Evolutionary conservation across 2,888 invertebrate genomes (phyloP).

Genomic region (Tineola bisselliella): DNA sequence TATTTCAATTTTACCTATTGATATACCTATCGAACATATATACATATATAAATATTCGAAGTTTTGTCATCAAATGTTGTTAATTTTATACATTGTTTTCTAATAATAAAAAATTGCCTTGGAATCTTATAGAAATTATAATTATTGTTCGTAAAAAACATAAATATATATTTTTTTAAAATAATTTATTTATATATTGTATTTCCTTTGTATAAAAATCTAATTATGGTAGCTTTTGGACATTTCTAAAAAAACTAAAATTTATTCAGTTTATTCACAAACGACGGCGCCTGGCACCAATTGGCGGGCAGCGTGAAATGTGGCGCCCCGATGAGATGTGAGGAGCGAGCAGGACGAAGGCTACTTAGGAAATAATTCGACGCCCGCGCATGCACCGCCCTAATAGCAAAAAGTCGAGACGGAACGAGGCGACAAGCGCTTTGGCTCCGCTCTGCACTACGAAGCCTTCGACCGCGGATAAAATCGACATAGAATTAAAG

Average conservation of each 20-base stretch:
- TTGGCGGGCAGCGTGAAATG: slow-evolving; percentile 33
- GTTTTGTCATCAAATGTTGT: too few species aligned
- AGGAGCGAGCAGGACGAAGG: slow-evolving; percentile 12
- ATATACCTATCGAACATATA: too few species aligned
- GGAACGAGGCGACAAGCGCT: slow-evolving; percentile 60
- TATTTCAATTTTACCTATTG: too few species aligned
- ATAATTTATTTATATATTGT: not conserved
- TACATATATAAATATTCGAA: too few species aligned
- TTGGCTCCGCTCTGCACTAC: slow-evolving; percentile 48
- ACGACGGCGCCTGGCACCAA: not conserved
- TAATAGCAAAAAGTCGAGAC: slow-evolving; percentile 59
- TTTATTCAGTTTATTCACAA: not conserved
- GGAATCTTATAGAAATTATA: too few species aligned
- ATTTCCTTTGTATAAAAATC: not conserved
- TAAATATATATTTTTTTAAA: too few species aligned
- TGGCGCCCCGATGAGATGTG: slow-evolving; percentile 34
- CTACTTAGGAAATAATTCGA: slow-evolving; percentile 32
- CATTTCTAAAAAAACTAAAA: not conserved
- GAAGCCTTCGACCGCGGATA: slow-evolving; percentile 35
- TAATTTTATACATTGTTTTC: too few species aligned
- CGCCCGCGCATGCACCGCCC: slow-evolving; percentile 51
- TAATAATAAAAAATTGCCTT: too few species aligned
- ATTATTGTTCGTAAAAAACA: too few species aligned
- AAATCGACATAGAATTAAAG: slow-evolving; percentile 68
- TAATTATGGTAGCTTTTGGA: not conserved